Evolutionary conservation across 2,797 vertebrate genomes (phyloP).

Genomic region (Buceros bicornis): DNA sequence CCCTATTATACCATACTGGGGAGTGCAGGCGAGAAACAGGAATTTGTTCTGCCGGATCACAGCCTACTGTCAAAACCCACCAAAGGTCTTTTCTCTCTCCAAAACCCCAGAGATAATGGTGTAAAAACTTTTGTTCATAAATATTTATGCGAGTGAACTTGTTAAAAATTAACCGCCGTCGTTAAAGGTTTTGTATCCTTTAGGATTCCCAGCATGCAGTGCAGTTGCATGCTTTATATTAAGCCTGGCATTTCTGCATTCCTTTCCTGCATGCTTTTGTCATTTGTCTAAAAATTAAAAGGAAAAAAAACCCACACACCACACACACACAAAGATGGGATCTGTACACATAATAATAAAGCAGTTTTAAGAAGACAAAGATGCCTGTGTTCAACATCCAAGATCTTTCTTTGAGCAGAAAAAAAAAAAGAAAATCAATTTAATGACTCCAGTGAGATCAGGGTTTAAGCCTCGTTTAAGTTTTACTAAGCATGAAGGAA

Average conservation of each 20-base stretch:
- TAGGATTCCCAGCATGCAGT: constrained; percentile 63
- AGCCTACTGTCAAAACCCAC: constrained; percentile 53
- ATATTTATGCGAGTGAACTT: constrained; percentile 71
- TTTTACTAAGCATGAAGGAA: constrained; percentile 76
- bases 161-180: constrained; percentile 72
- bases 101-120: constrained; percentile 64
- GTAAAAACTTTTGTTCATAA: constrained; percentile 73
- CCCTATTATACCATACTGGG: not conserved
- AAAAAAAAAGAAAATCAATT: constrained; percentile 52
- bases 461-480: constrained; percentile 69
- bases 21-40: not conserved
- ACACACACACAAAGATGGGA: constrained; percentile 72
- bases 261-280: constrained; percentile 76
- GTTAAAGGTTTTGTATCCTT: constrained; percentile 74
- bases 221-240: constrained; percentile 69
- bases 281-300: constrained; percentile 76
- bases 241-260: constrained; percentile 74
- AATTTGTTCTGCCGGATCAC: constrained; percentile 40
- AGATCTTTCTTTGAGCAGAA: constrained; percentile 58
- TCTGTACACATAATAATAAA: constrained; percentile 73
- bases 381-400: constrained; percentile 72
- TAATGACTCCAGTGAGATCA: constrained; percentile 74
- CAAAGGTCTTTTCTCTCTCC: constrained; percentile 50
- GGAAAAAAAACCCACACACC: constrained; percentile 54
- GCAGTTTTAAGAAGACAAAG: constrained; percentile 75